Percentiles rank a stretch among this genome's conserved stretches.
phyloP scores from a whole-genome alignment of 2,113 vertebrate genomes.

The Phyllostomus hastatus region DNA sequence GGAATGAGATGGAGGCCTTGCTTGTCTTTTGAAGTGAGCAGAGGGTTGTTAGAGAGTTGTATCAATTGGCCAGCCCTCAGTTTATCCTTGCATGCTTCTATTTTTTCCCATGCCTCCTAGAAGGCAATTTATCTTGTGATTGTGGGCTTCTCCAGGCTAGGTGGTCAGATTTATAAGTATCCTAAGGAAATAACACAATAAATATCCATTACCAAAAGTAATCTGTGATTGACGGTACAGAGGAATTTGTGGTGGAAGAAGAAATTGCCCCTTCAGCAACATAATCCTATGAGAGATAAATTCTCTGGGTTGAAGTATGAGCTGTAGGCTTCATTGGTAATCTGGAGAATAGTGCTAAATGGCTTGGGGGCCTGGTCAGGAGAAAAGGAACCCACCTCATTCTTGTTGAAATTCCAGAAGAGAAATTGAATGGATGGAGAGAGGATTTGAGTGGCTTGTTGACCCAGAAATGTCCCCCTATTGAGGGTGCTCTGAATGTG shows the following conservation, averaged over 20 bases:
- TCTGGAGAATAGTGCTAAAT: not conserved
- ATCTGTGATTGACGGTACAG: conserved; percentile 10
- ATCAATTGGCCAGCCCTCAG: not conserved
- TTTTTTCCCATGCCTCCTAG: conserved; percentile 30
- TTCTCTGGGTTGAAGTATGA: conserved; percentile 32
- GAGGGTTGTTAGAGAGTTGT: not conserved
- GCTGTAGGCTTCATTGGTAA: not conserved
- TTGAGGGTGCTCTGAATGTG: not conserved
- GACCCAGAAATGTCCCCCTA: not conserved
- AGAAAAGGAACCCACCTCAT: not conserved
- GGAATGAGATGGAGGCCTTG: not conserved
- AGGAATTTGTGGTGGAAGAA: conserved; percentile 46
- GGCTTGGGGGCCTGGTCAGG: not conserved
- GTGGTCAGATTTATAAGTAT: conserved; percentile 47
- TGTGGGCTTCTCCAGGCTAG: not conserved
- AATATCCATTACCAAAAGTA: conserved; percentile 39
- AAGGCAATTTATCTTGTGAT: not conserved
- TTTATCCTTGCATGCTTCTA: not conserved
- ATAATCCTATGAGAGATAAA: not conserved
- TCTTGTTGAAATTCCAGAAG: conserved; percentile 8
- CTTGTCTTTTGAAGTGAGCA: conserved; percentile 4
- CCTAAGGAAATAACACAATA: conserved; percentile 11
- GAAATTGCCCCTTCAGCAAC: conserved; percentile 43
- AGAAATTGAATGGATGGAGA: not conserved
- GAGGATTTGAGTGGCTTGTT: not conserved